Percentiles rank a stretch among this genome's conserved stretches.
These are phyloP conservation scores for Tenebrio molitor DNA, from an alignment of 1,140 invertebrate species.

Conservation along the genomic window DNA sequence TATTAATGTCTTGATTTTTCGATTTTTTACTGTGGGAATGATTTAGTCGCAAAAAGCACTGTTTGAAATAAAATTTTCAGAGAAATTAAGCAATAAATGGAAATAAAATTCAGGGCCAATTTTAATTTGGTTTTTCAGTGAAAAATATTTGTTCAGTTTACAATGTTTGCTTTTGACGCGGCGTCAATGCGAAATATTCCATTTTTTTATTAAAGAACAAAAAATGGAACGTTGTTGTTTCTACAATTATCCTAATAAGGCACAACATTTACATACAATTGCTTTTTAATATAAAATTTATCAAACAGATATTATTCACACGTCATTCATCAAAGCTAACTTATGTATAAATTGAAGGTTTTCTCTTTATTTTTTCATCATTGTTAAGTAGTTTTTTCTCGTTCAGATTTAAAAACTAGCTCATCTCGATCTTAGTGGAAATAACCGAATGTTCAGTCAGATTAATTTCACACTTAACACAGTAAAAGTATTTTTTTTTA, in stretches of 20 bases:
- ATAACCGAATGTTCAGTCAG: no score
- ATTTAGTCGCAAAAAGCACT: background rate
- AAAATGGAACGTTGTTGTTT: background rate
- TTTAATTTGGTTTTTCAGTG: background rate
- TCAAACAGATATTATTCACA: no score
- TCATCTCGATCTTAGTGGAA: no score
- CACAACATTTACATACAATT: slow-evolving; percentile 2
- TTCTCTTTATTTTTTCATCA: no score
- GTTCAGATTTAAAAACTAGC: no score
- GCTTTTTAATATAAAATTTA: background rate
- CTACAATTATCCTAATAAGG: slow-evolving; percentile 5
- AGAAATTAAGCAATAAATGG: no score
- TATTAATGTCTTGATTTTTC: background rate
- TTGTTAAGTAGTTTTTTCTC: no score
- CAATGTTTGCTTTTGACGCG: background rate
- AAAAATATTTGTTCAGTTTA: slow-evolving; percentile 2
- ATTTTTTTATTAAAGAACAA: background rate
- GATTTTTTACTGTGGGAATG: background rate
- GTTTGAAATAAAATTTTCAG: background rate
- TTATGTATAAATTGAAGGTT: no score
- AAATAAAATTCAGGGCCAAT: no score
- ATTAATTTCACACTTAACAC: no score
- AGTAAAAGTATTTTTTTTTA: no score
- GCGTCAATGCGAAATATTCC: background rate
- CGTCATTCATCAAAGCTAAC: no score